Evolutionary conservation across 2,888 invertebrate species (phyloP), one percentile per base, ranked within the genome.

Genomic region (Drosophila birchii): DNA sequence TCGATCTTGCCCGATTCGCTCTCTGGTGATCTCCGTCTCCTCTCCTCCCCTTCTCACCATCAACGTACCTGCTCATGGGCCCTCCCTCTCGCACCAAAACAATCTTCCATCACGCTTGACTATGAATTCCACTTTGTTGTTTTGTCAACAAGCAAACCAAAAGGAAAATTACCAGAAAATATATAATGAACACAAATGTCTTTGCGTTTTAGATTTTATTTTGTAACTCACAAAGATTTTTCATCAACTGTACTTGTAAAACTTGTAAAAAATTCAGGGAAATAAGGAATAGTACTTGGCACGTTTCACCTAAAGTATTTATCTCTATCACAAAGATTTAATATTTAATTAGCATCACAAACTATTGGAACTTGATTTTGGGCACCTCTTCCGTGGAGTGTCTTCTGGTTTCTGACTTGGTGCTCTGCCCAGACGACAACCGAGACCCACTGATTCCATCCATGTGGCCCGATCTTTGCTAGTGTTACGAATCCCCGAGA

Each of bases 101-200:
- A 34, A 38, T 38, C 12, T 29, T 18, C 7, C 16, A 0, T 32
- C n/a, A 9, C 18, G 1, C 32, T 26, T 18, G 12, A 16, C n/a
- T n/a, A 23, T 1, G 18, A 18, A 34, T 18, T 18, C 5, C 45
- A 23, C 12, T 20, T 45, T 34, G 39, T 39, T 68, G n/a, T 39
- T 39, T 29, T 29, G 2, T 29, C 6, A 20, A 26, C 16, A 68
- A 53, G 29, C 26, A 39, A 54, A 11, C 3, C 5, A 2, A 29
- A 32, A 63, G 78, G 80, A 78, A 78, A 80, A 66, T 60, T 26
- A 62, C 80, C 60, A 63, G 38, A 18, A 34, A 64, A 32, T 26
- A 12, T 63, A 14, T 11, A 32, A 29, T 41, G 14, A n/a, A 47
- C n/a, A 2, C n/a, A 5, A n/a, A 32, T 18, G 16, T 34, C 20